Percentiles rank a stretch among this genome's conserved stretches.
Conservation (phyloP, 2,797 vertebrate species). For the Betta splendens region DNA sequence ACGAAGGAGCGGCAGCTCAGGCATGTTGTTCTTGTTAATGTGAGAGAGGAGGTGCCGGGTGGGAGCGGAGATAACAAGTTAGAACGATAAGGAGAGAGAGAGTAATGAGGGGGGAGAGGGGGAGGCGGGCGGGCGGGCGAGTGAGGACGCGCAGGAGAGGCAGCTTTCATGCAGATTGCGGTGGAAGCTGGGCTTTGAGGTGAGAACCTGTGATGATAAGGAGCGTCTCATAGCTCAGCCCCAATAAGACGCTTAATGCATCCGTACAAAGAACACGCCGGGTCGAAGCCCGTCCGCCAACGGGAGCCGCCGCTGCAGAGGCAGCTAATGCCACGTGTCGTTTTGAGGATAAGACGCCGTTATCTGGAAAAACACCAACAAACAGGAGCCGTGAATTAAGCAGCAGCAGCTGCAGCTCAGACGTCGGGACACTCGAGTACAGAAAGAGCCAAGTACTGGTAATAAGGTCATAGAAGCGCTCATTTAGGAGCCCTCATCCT, state of each 20-base stretch:
- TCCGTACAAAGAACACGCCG: conserved; percentile 1
- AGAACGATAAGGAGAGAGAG: conserved; percentile 13
- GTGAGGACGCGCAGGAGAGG: conserved; percentile 17
- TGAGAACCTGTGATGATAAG: conserved; percentile 20
- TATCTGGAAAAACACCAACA: too few species aligned
- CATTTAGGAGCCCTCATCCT: too few species aligned
- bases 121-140: conserved; percentile 6
- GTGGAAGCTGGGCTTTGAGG: conserved; percentile 35
- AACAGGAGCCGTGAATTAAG: too few species aligned
- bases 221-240: conserved; percentile 3
- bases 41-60: conserved; percentile 20
- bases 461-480: too few species aligned
- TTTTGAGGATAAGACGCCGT: too few species aligned
- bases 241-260: conserved; percentile 1
- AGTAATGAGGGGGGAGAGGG: conserved; percentile 28
- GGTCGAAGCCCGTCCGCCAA: background rate
- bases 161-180: conserved; percentile 35
- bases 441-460: too few species aligned
- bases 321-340: too few species aligned
- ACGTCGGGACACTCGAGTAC: too few species aligned
- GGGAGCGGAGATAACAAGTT: conserved; percentile 41
- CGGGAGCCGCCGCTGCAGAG: too few species aligned
- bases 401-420: too few species aligned
- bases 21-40: conserved; percentile 37
- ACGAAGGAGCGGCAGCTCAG: background rate